phyloP scores from a whole-genome alignment of 1,140 invertebrate genomes.

The Drosophila navojoa region DNA sequence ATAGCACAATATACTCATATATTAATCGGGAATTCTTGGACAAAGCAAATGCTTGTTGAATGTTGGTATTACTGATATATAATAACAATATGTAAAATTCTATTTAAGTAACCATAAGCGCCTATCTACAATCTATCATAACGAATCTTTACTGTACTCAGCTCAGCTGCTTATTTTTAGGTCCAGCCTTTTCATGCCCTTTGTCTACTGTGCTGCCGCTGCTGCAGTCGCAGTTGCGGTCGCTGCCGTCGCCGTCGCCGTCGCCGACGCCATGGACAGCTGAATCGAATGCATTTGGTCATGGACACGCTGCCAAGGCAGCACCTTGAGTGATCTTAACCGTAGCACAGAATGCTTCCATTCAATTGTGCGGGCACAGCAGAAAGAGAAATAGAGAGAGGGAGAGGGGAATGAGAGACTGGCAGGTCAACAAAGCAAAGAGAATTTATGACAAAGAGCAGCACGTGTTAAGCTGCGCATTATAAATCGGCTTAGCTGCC shows the following conservation, averaged over 20 bases:
- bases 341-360: constrained; percentile 3
- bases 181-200: constrained; percentile 22
- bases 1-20: neutral
- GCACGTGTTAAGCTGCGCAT: constrained; percentile 56
- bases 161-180: constrained; percentile 27
- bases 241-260: neutral
- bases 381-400: constrained; percentile 20
- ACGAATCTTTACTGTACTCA: constrained; percentile 15
- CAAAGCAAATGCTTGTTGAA: neutral
- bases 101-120: neutral
- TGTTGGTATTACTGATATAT: too few species aligned
- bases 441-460: constrained; percentile 52
- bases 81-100: neutral
- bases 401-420: too few species aligned
- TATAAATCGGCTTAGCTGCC: constrained; percentile 48
- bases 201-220: constrained; percentile 6
- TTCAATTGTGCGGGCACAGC: constrained; percentile 5
- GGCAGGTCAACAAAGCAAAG: constrained; percentile 11
- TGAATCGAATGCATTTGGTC: constrained; percentile 65
- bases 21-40: neutral
- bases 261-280: constrained; percentile 38
- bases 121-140: too few species aligned
- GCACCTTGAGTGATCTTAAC: constrained; percentile 51
- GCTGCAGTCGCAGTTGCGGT: neutral
- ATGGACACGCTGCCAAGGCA: constrained; percentile 39